Percentiles rank a stretch among this genome's conserved stretches.
Conservation (phyloP, 1,140 invertebrate genomes). For the Trypoxylus dichotomus region DNA sequence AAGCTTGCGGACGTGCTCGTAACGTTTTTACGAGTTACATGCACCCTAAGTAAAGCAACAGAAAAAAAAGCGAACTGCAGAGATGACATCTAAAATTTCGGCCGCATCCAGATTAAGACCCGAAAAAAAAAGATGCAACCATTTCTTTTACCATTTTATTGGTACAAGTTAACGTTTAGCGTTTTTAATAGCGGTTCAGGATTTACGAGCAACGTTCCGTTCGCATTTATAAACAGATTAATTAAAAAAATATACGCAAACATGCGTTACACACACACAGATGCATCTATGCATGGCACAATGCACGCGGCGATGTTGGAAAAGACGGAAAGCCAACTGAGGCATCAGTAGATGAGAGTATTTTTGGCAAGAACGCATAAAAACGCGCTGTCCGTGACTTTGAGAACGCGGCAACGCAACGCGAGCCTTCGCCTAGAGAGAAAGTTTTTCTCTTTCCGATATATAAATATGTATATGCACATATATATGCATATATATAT, state of each 20-base stretch:
- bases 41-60: background rate
- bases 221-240: conserved; percentile 23
- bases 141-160: conserved; percentile 21
- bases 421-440: background rate
- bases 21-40: conserved; percentile 5
- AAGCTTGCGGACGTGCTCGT: background rate
- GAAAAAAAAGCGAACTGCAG: background rate
- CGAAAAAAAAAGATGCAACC: background rate
- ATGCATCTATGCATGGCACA: background rate
- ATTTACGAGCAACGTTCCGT: conserved; percentile 18
- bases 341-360: background rate
- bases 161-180: conserved; percentile 25
- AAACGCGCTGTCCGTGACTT: conserved; percentile 23
- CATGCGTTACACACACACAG: background rate
- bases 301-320: background rate
- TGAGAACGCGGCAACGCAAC: conserved; percentile 1
- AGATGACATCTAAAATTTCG: conserved; percentile 16
- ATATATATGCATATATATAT: background rate
- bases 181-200: background rate
- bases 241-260: conserved; percentile 20
- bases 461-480: background rate
- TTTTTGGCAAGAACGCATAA: background rate
- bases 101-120: background rate
- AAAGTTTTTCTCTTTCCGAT: background rate
- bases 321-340: background rate